A percentile compares a stretch with the other conserved stretches of the same genome.
Conservation (phyloP, 2,888 invertebrate genomes). For the Buathra laborator region DNA sequence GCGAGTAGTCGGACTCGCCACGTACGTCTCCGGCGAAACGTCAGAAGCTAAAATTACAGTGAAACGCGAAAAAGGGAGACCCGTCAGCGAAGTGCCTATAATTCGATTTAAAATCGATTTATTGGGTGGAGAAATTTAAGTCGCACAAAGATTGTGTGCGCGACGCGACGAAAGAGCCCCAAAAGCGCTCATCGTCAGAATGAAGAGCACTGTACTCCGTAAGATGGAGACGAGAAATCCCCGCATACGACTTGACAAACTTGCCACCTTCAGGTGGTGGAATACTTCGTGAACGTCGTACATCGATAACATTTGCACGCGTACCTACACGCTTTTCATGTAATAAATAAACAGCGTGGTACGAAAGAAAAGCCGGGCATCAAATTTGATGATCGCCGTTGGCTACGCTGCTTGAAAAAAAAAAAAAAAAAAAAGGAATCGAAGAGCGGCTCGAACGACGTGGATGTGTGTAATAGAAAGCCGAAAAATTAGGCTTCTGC, state of each 20-base stretch:
- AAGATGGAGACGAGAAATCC: conserved; percentile 77
- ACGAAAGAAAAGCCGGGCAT: conserved; percentile 17
- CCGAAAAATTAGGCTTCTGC: neutral
- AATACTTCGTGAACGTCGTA: conserved; percentile 76
- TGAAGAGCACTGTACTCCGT: conserved; percentile 75
- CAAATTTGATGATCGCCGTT: conserved; percentile 38
- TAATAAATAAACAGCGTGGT: neutral
- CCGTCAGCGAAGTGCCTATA: conserved; percentile 61
- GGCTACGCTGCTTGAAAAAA: conserved; percentile 26
- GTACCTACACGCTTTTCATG: conserved; percentile 38
- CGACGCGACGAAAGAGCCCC: conserved; percentile 54
- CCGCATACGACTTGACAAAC: conserved; percentile 74
- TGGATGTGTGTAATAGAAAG: neutral
- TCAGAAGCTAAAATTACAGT: conserved; percentile 7
- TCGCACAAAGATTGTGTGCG: conserved; percentile 57
- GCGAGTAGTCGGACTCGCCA: conserved; percentile 67
- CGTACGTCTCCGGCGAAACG: conserved; percentile 47
- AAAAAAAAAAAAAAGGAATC: neutral
- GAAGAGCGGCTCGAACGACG: neutral
- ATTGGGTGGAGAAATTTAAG: conserved; percentile 53
- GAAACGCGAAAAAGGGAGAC: conserved; percentile 19
- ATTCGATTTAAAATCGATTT: conserved; percentile 61
- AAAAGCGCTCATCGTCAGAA: conserved; percentile 70
- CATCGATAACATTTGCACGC: neutral
- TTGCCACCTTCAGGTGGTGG: conserved; percentile 79